phyloP scores from a whole-genome alignment of 2,888 invertebrate genomes.

The Agapetus fuscipes region DNA sequence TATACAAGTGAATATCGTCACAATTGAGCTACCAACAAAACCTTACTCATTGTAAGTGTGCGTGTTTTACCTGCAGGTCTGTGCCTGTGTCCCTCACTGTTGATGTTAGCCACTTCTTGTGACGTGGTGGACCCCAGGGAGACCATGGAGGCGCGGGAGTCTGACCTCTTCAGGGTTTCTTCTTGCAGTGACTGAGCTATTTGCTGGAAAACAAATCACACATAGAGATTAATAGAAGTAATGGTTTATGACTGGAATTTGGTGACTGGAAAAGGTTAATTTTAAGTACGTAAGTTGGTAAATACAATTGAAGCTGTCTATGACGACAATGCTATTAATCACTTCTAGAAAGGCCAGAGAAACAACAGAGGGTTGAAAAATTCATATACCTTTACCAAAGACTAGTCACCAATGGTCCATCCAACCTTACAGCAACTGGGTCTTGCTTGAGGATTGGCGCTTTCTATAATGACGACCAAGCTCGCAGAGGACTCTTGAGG shows the following conservation, averaged over 20 bases:
- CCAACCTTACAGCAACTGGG: no score
- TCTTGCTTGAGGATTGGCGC: no score
- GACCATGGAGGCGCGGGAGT: conserved; percentile 57
- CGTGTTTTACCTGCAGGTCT: conserved; percentile 17
- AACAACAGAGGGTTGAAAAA: conserved; percentile 1
- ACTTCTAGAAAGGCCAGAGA: no score
- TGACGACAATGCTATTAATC: no score
- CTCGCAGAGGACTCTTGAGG: no score
- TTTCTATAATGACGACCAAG: no score
- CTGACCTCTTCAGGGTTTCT: conserved; percentile 47
- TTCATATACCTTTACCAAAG: no score
- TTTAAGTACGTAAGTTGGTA: conserved; percentile 1
- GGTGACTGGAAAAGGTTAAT: neutral
- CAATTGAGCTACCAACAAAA: no score
- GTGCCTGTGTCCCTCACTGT: conserved; percentile 32
- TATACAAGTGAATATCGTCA: no score
- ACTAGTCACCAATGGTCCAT: no score
- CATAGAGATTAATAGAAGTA: neutral
- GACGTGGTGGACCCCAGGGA: conserved; percentile 60
- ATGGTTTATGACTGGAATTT: conserved; percentile 2
- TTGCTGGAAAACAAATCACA: conserved; percentile 36
- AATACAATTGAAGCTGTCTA: no score
- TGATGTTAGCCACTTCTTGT: conserved; percentile 61
- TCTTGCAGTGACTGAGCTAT: conserved; percentile 56
- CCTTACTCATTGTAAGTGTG: no score